Conservation (phyloP, 92 coral and sea anemone genomes). For the Porites evermanni region DNA sequence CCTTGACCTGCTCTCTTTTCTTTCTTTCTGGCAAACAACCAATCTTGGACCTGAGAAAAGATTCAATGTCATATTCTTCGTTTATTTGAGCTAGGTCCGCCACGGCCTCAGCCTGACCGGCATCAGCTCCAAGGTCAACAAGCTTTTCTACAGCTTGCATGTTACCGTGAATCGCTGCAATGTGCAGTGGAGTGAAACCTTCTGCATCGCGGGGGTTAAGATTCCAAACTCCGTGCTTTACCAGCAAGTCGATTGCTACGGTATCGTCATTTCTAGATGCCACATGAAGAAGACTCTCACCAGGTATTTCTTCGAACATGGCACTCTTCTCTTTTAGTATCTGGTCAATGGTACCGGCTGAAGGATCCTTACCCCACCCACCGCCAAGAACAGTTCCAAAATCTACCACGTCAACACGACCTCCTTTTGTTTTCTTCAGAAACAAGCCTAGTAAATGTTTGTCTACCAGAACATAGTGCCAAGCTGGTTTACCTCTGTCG, state of each 20-base stretch:
- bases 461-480: slow-evolving; percentile 16
- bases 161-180: slow-evolving; percentile 19
- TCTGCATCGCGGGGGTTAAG: slow-evolving; percentile 20
- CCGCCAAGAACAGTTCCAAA: slow-evolving; percentile 19
- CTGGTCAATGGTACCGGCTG: neutral
- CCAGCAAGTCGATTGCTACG: neutral
- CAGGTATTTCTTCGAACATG: neutral
- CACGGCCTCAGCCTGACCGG: neutral
- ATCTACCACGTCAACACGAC: slow-evolving; percentile 3
- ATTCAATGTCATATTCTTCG: slow-evolving; percentile 24
- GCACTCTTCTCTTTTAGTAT: neutral
- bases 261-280: neutral
- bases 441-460: neutral
- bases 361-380: slow-evolving; percentile 22
- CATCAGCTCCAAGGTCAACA: slow-evolving; percentile 21
- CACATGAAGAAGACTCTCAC: neutral
- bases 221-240: slow-evolving; percentile 5
- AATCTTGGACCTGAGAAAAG: neutral
- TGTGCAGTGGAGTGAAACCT: slow-evolving; percentile 22
- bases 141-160: slow-evolving; percentile 6
- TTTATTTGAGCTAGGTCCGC: slow-evolving; percentile 1
- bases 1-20: neutral
- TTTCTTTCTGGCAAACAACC: neutral
- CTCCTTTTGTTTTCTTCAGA: neutral
- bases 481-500: slow-evolving; percentile 16